Conservation (phyloP, 2,113 vertebrate species). For the Dromiciops gliroides region DNA sequence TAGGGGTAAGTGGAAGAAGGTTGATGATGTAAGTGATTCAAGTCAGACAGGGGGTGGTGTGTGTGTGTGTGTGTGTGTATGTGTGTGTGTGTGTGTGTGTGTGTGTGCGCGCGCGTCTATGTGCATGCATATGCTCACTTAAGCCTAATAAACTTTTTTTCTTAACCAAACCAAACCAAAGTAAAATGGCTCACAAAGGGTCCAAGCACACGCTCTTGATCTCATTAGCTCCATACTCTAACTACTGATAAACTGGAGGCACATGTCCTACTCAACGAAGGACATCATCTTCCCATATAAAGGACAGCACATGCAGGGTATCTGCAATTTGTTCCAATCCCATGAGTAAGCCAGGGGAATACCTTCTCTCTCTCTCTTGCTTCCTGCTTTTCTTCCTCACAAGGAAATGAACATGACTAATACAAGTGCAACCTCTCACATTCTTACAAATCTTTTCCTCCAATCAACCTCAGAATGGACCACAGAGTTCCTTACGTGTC, state of each 20-base stretch:
- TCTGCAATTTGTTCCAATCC: slow-evolving; percentile 18
- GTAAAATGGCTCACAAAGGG: not conserved
- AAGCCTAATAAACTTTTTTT: not conserved
- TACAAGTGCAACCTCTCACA: not conserved
- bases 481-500: slow-evolving; percentile 11
- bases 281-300: not conserved
- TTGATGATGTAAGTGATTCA: not conserved
- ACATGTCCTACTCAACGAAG: not conserved
- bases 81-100: too few relatives aligned
- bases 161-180: not conserved
- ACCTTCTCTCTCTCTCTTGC: slow-evolving; percentile 20
- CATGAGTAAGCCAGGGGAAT: slow-evolving; percentile 22
- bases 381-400: slow-evolving; percentile 19
- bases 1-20: not conserved
- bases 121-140: not conserved
- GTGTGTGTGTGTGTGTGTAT: too few relatives aligned
- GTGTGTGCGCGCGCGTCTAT: too few relatives aligned
- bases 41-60: not conserved
- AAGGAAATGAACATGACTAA: slow-evolving; percentile 22
- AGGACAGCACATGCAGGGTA: not conserved
- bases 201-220: not conserved
- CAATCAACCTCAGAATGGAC: slow-evolving; percentile 6
- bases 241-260: not conserved
- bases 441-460: slow-evolving; percentile 18
- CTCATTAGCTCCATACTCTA: not conserved